These are phyloP conservation scores for Pandemis heparana DNA, from an alignment of 2,888 invertebrate genomes.

Conservation along the genomic window DNA sequence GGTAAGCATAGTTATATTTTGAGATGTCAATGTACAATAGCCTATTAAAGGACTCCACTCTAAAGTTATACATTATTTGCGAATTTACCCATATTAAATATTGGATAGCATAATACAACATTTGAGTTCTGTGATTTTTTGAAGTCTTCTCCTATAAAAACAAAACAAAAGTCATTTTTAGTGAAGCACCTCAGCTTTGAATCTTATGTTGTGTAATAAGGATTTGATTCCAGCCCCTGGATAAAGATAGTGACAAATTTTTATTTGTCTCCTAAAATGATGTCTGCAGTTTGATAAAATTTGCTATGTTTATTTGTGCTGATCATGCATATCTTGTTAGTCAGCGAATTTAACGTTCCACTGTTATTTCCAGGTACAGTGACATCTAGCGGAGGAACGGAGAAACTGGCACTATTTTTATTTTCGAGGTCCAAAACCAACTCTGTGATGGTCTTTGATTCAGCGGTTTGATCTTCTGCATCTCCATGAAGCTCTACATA, in stretches of 20 bases:
- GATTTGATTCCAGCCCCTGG: background rate
- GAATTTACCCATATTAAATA: background rate
- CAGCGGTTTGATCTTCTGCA: too few relatives aligned
- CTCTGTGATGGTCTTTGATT: too few relatives aligned
- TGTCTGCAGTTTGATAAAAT: too few relatives aligned
- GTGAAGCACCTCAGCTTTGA: background rate
- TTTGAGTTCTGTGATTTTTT: constrained; percentile 14
- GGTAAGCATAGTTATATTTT: constrained; percentile 2
- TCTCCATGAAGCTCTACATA: too few relatives aligned
- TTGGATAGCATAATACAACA: background rate
- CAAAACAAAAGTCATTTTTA: constrained; percentile 1
- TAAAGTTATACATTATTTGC: constrained; percentile 7
- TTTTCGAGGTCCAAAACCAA: too few relatives aligned
- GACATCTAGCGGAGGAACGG: too few relatives aligned
- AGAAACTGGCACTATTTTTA: too few relatives aligned
- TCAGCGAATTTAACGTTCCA: too few relatives aligned
- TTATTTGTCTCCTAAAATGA: background rate
- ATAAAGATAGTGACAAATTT: background rate
- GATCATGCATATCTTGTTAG: background rate
- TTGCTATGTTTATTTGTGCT: constrained; percentile 1
- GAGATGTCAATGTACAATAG: background rate
- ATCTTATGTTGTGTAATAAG: background rate
- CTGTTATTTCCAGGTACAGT: too few relatives aligned
- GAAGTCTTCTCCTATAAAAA: constrained; percentile 6
- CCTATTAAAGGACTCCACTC: background rate